These are phyloP conservation scores for Trochalopteron elliotii DNA, from an alignment of 2,113 vertebrate genomes.

Conservation along the genomic window DNA sequence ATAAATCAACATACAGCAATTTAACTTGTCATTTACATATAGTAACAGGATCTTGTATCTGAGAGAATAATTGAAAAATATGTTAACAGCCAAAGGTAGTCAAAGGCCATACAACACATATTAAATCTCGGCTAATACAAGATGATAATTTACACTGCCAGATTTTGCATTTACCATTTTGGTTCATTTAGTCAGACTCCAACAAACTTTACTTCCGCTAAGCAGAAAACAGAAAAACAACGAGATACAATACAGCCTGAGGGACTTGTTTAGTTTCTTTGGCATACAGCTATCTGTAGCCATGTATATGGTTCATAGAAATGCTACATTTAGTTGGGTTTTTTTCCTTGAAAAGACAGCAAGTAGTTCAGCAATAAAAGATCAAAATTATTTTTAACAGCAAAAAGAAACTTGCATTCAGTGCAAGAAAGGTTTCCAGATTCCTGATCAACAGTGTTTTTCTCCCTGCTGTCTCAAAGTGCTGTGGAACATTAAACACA, in stretches of 20 bases:
- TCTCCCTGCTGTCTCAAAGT: background rate
- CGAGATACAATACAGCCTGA: background rate
- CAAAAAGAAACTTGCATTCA: background rate
- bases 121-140: constrained; percentile 30
- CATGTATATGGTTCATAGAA: background rate
- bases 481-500: background rate
- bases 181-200: constrained; percentile 30
- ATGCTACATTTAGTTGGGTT: background rate
- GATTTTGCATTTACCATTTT: constrained; percentile 37
- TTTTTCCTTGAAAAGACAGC: constrained; percentile 39
- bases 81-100: constrained; percentile 25
- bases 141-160: constrained; percentile 13
- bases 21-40: constrained; percentile 36
- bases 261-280: background rate
- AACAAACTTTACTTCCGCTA: constrained; percentile 30
- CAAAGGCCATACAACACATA: constrained; percentile 4
- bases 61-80: constrained; percentile 44
- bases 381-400: constrained; percentile 28
- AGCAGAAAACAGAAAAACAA: constrained; percentile 12
- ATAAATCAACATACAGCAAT: constrained; percentile 37
- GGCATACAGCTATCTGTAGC: background rate
- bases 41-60: constrained; percentile 23
- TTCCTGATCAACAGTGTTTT: background rate
- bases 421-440: background rate
- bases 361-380: background rate